Conservation (phyloP, 1,140 invertebrate species). For the Leptinotarsa undecemlineata region DNA sequence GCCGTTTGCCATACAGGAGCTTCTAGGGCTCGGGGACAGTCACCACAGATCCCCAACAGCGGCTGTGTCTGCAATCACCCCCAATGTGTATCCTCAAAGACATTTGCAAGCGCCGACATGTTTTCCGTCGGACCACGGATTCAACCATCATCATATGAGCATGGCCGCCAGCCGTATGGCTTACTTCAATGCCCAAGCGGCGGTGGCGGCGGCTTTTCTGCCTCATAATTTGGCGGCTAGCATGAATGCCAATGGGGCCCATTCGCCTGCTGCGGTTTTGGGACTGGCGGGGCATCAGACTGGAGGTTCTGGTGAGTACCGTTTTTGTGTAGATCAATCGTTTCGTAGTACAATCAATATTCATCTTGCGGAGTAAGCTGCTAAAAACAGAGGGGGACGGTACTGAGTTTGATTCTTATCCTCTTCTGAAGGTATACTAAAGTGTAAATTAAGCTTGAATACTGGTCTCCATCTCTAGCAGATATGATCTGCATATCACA, state of each 20-base stretch:
- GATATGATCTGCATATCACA: too few species aligned
- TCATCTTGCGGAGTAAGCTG: too few species aligned
- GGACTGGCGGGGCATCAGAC: slow-evolving; percentile 49
- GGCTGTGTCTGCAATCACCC: slow-evolving; percentile 55
- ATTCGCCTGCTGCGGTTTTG: slow-evolving; percentile 42
- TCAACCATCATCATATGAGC: slow-evolving; percentile 66
- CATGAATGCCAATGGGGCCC: slow-evolving; percentile 47
- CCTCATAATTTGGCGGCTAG: slow-evolving; percentile 64
- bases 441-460: too few species aligned
- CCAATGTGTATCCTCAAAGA: slow-evolving; percentile 53
- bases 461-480: too few species aligned
- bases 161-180: slow-evolving; percentile 77
- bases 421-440: too few species aligned
- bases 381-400: too few species aligned
- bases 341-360: not conserved
- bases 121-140: slow-evolving; percentile 54
- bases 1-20: slow-evolving; percentile 89
- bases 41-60: slow-evolving; percentile 58
- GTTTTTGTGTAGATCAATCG: not conserved
- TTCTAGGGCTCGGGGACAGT: slow-evolving; percentile 73
- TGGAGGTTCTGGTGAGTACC: slow-evolving; percentile 34
- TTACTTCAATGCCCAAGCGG: slow-evolving; percentile 85
- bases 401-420: too few species aligned
- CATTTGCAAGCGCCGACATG: slow-evolving; percentile 53
- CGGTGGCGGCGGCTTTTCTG: slow-evolving; percentile 83